Percentiles rank a stretch among this genome's conserved stretches.
phyloP scores from a whole-genome alignment of 1,140 invertebrate species.

The Aphelenchoides avenae region DNA sequence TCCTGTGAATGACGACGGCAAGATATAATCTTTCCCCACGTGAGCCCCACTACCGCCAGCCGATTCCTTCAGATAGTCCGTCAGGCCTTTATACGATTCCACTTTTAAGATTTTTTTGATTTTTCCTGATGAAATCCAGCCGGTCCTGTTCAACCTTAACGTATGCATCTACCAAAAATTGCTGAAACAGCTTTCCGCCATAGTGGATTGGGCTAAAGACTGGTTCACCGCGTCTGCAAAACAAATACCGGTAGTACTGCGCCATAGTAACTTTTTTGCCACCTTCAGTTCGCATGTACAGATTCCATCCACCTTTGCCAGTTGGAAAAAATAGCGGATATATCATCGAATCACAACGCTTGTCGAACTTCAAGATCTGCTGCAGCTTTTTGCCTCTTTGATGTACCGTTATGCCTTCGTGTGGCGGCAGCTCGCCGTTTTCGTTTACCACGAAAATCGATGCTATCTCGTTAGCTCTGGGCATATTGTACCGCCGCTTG shows the following conservation, averaged over 20 bases:
- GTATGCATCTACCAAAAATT: too few relatives aligned
- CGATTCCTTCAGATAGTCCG: slow-evolving; percentile 10
- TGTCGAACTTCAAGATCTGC: slow-evolving; percentile 12
- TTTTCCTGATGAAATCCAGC: background rate
- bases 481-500: slow-evolving; percentile 21
- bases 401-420: slow-evolving; percentile 13
- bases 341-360: slow-evolving; percentile 18
- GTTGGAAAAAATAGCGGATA: slow-evolving; percentile 23
- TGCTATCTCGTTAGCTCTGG: slow-evolving; percentile 9
- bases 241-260: background rate
- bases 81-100: slow-evolving; percentile 16
- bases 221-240: background rate
- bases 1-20: slow-evolving; percentile 19
- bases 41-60: slow-evolving; percentile 10
- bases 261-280: background rate
- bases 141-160: background rate
- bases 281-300: slow-evolving; percentile 1
- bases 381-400: slow-evolving; percentile 24
- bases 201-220: background rate
- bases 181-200: too few relatives aligned
- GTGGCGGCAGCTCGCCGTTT: slow-evolving; percentile 1
- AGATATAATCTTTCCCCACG: slow-evolving; percentile 9
- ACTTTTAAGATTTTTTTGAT: slow-evolving; percentile 22
- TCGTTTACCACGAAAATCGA: slow-evolving; percentile 8
- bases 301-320: slow-evolving; percentile 24